Percentiles rank a stretch among this genome's conserved stretches.
These are phyloP conservation scores for Sinosuthora webbiana DNA, from an alignment of 2,113 vertebrate genomes.

Conservation along the genomic window DNA sequence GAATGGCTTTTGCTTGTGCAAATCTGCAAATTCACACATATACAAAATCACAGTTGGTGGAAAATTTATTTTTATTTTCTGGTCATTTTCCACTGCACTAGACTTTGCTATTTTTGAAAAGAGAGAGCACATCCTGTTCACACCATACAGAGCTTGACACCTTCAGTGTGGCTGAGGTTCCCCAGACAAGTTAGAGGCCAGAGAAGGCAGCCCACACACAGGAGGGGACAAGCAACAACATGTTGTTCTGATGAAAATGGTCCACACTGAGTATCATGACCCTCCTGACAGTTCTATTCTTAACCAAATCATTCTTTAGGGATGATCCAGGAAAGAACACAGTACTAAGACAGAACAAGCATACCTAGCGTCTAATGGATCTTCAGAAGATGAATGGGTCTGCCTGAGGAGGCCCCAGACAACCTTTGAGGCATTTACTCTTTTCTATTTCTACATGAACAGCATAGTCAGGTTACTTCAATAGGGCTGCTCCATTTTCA, in stretches of 20 bases:
- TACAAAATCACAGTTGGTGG: neutral
- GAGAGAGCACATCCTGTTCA: neutral
- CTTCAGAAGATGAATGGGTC: neutral
- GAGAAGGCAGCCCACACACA: neutral
- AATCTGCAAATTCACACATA: neutral
- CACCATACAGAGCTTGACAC: neutral
- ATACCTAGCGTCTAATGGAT: neutral
- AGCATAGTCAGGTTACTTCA: neutral
- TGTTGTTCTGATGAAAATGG: fast-evolving
- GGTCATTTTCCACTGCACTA: neutral
- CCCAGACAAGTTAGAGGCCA: neutral
- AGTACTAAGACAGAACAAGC: neutral
- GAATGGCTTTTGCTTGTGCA: neutral
- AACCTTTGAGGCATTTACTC: neutral
- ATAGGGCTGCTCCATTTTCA: neutral
- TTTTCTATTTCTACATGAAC: neutral
- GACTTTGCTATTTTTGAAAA: neutral
- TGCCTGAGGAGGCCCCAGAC: neutral
- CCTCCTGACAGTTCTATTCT: neutral
- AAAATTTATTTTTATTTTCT: neutral
- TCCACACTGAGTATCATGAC: neutral
- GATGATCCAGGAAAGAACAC: neutral
- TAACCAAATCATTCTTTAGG: neutral
- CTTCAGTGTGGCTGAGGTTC: neutral
- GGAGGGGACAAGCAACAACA: neutral